Conservation (phyloP, 2,797 vertebrate species). For the Kryptolebias ocellatus region DNA sequence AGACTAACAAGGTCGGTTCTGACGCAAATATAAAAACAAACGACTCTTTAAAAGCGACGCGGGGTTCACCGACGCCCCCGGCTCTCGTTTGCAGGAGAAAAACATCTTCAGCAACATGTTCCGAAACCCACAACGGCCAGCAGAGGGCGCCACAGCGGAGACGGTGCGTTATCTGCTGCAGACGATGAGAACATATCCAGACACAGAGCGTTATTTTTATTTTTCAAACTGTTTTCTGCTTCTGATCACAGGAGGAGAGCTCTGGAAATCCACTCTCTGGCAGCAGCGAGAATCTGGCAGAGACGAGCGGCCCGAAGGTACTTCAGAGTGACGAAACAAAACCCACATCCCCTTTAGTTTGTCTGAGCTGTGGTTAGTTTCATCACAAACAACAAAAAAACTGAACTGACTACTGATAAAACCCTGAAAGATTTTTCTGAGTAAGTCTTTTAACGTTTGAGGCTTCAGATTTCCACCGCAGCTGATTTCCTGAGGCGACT, state of each 20-base stretch:
- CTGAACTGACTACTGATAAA: neutral
- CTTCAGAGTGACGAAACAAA: too few relatives aligned
- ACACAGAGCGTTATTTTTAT: too few relatives aligned
- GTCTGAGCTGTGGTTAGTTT: neutral
- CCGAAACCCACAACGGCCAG: conserved; percentile 59
- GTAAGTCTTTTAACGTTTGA: too few relatives aligned
- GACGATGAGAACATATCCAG: accelerated
- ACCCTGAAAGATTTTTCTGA: too few relatives aligned
- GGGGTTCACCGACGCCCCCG: neutral
- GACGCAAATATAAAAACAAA: accelerated
- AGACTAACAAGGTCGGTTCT: conserved; percentile 49
- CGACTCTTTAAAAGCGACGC: neutral
- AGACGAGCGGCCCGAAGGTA: conserved; percentile 49
- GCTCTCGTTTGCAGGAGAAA: conserved; percentile 57
- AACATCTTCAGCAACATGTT: conserved; percentile 66
- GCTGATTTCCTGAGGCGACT: too few relatives aligned
- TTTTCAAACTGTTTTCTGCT: conserved; percentile 2
- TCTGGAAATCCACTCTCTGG: conserved; percentile 18
- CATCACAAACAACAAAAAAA: conserved; percentile 1
- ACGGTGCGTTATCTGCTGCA: conserved; percentile 17
- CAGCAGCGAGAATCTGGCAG: conserved; percentile 52
- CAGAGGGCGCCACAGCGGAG: conserved; percentile 45
- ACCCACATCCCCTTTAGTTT: neutral
- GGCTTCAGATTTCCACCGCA: too few relatives aligned
- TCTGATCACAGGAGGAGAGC: conserved; percentile 50